These are phyloP conservation scores for Sula dactylatra DNA, from an alignment of 2,113 vertebrate species.

Conservation along the genomic window DNA sequence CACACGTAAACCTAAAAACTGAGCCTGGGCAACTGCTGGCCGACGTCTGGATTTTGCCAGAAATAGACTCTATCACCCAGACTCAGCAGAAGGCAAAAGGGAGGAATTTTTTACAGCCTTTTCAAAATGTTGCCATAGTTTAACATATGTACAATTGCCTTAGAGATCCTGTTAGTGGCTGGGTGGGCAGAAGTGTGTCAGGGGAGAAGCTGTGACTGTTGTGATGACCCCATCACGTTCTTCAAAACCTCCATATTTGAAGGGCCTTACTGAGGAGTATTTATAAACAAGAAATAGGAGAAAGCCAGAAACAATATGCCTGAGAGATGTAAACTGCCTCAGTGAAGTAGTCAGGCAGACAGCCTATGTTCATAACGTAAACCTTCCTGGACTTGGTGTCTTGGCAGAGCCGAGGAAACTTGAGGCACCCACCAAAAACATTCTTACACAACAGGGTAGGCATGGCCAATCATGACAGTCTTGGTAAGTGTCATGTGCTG, in stretches of 20 bases:
- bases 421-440: neutral
- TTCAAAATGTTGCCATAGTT: neutral
- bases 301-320: neutral
- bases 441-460: neutral
- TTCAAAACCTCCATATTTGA: neutral
- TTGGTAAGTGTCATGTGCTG: neutral
- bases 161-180: rapidly evolving
- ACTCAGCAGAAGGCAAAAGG: neutral
- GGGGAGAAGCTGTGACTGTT: neutral
- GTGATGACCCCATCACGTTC: neutral
- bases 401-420: neutral
- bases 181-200: rapidly evolving
- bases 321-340: neutral
- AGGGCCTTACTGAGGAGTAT: rapidly evolving
- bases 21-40: neutral
- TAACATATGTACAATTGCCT: rapidly evolving
- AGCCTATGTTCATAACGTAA: neutral
- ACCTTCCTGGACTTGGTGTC: neutral
- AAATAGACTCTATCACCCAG: neutral
- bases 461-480: rapidly evolving
- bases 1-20: neutral
- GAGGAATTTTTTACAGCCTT: neutral
- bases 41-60: neutral
- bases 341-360: neutral
- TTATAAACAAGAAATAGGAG: neutral